Evolutionary conservation across 2,797 vertebrate species (phyloP).

Genomic region (Coreius guichenoti): DNA sequence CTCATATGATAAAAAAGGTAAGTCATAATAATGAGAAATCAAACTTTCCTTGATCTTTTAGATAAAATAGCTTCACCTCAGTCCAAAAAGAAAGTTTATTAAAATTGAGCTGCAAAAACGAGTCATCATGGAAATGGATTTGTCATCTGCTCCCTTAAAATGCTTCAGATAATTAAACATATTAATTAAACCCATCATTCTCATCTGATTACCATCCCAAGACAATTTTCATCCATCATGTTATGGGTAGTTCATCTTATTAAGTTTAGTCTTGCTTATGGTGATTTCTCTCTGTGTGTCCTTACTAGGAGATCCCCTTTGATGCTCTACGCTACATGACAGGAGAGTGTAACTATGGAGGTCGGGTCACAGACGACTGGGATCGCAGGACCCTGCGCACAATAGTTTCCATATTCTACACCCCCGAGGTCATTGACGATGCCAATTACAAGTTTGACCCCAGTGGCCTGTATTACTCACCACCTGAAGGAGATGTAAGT

Average conservation of each 20-base stretch:
- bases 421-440: constrained; percentile 71
- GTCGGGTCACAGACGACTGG: constrained; percentile 90
- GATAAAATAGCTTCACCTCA: neutral
- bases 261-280: neutral
- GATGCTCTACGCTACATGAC: constrained; percentile 88
- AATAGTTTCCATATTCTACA: constrained; percentile 86
- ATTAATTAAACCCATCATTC: neutral
- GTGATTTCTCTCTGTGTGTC: neutral
- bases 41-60: neutral
- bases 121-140: neutral
- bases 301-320: constrained; percentile 83
- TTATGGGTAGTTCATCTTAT: neutral
- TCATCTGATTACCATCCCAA: neutral
- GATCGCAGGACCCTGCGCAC: constrained; percentile 84
- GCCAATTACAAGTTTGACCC: constrained; percentile 83
- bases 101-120: neutral
- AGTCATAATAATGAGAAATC: neutral
- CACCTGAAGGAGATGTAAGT: constrained; percentile 82
- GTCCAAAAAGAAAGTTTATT: neutral
- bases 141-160: neutral
- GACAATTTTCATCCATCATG: neutral
- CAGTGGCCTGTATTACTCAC: constrained; percentile 84
- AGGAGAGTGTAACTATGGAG: constrained; percentile 88
- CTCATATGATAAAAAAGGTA: neutral
- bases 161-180: neutral